These are phyloP conservation scores for Columba janthina DNA, from an alignment of 2,113 vertebrate species.

Conservation along the genomic window DNA sequence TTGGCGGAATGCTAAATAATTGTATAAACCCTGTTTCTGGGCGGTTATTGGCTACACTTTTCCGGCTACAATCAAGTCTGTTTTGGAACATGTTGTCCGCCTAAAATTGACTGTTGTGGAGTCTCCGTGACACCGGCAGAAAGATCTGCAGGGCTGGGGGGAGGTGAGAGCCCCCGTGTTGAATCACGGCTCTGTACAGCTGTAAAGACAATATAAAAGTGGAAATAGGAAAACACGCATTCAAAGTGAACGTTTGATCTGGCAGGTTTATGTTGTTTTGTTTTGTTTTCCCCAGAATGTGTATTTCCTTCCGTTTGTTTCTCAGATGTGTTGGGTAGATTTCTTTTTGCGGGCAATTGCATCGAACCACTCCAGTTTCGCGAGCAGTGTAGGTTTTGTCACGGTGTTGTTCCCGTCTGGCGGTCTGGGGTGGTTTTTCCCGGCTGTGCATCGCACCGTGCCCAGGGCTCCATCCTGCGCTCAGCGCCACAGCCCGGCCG, in stretches of 20 bases:
- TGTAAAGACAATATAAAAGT: fast-evolving
- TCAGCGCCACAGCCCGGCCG: too few relatives aligned
- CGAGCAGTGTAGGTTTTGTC: neutral
- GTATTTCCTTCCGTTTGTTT: neutral
- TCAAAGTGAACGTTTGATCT: fast-evolving
- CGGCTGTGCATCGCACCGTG: too few relatives aligned
- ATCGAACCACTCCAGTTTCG: neutral
- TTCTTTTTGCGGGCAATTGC: neutral
- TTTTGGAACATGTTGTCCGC: too few relatives aligned
- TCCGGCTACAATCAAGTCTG: too few relatives aligned
- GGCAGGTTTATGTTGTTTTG: neutral
- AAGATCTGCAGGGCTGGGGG: neutral
- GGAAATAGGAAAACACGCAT: fast-evolving
- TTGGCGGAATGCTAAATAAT: too few relatives aligned
- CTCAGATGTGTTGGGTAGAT: neutral
- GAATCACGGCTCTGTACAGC: fast-evolving
- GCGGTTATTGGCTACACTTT: too few relatives aligned
- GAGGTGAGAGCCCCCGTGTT: neutral
- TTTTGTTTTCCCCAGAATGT: neutral
- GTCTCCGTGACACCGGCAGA: too few relatives aligned
- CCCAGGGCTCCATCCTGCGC: too few relatives aligned
- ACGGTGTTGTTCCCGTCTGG: neutral
- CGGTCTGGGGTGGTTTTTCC: neutral
- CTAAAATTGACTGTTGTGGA: too few relatives aligned
- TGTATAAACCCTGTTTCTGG: too few relatives aligned